phyloP scores from a whole-genome alignment of 1,140 invertebrate genomes.

The Eriocheir sinensis region DNA sequence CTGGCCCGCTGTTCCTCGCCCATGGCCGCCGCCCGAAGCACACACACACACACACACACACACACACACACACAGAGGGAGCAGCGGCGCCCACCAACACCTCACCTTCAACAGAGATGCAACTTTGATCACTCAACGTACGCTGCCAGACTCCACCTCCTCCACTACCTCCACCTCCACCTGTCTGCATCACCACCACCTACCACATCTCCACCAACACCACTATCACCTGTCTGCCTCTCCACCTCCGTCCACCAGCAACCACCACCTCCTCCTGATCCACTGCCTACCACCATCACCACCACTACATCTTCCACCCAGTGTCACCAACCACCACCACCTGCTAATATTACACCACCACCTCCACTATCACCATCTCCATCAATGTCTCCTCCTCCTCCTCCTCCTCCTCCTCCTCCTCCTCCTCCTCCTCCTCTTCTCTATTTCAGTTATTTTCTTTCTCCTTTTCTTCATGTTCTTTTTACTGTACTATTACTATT shows the following conservation, averaged over 20 bases:
- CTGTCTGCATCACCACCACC: too few species aligned
- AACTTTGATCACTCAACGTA: constrained; percentile 34
- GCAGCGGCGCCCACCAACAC: not conserved
- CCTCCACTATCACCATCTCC: not conserved
- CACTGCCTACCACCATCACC: not conserved
- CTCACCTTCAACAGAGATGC: constrained; percentile 44
- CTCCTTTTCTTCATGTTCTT: too few species aligned
- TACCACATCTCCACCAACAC: too few species aligned
- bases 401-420: not conserved
- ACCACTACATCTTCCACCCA: too few species aligned
- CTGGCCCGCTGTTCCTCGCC: not conserved
- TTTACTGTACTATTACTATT: too few species aligned
- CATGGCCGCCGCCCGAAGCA: not conserved
- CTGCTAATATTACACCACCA: too few species aligned
- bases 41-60: constrained; percentile 39
- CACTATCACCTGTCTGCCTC: not conserved
- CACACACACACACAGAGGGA: not conserved
- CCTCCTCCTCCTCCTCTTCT: not conserved
- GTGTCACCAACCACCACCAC: too few species aligned
- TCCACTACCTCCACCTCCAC: too few species aligned
- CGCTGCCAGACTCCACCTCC: too few species aligned
- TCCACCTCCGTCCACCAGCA: not conserved
- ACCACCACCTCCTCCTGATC: not conserved
- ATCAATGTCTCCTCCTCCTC: not conserved
- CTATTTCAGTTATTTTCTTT: not conserved